Base-by-base conservation (phyloP, 2,888 invertebrate species). In the Volucella zonaria region DNA sequence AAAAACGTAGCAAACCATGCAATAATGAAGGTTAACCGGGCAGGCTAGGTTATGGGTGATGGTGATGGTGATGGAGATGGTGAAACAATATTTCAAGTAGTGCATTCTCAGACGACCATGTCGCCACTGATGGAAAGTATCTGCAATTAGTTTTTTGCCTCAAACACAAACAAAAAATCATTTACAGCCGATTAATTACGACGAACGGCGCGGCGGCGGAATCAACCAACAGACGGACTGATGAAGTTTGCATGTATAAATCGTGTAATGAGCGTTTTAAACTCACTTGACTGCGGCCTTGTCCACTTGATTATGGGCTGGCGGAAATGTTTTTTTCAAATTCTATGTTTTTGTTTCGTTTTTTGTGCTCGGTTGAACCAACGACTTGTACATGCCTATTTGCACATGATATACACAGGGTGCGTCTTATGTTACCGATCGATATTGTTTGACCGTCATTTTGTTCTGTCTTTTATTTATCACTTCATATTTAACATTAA, bases 221-320 rank as follows among this genome's bases (percentile, higher is more conserved):
- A n/a, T 6, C 31, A 38, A 59, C 15, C 9, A 12, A 40, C 10
- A 31, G 43, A 43, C n/a, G n/a, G 23, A 47, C 42, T 14, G 62
- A 15, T 38, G 43, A 43, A 23, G 70, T 70, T 70, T 70, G 77
- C 77, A 77, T 77, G 54, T 56, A 77, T 56, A 77, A 77, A 70
- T 70, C 77, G 45, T 62, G 70, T 78, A 64, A 71, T 58, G 58
- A 70, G 70, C 51, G 31, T 45, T 71, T 64, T 70, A 77, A 71
- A 78, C 70, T 68, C 64, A 71, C 78, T 78, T 71, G 62, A 78
- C 70, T 58, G 70, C 78, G 78, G 70, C 78, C 70, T 78, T 70
- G 70, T 62, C 70, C 64, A 78, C 70, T 71, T 71, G 78, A 78
- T 71, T 58, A 49, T 51, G 78, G 62, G 58, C 56, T 51, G 70